Percentiles rank a stretch among this genome's conserved stretches.
phyloP scores from a whole-genome alignment of 2,113 vertebrate species.

The Lophochroa leadbeateri region DNA sequence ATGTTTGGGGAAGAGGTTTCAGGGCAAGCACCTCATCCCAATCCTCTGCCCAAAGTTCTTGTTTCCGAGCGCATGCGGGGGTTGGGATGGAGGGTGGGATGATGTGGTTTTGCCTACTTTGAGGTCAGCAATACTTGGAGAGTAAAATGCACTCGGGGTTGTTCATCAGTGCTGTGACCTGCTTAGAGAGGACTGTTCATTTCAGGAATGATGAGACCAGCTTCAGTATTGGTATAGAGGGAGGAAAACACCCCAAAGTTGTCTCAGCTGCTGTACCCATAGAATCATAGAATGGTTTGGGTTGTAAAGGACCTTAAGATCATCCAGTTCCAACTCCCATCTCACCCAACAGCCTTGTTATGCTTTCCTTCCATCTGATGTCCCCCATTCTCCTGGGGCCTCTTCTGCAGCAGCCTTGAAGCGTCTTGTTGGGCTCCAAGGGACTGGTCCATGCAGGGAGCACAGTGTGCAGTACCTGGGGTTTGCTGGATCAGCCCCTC shows the following conservation, averaged over 20 bases:
- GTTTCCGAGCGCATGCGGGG: accelerated
- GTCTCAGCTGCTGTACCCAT: background rate
- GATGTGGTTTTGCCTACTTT: background rate
- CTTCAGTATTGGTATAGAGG: background rate
- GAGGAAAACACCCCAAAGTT: background rate
- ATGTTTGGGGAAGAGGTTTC: background rate
- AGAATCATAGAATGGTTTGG: background rate
- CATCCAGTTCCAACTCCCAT: background rate
- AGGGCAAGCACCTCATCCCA: background rate
- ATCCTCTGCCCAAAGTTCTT: accelerated
- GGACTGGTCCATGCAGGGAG: background rate
- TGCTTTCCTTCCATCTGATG: accelerated
- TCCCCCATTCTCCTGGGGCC: background rate
- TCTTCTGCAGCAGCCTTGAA: background rate
- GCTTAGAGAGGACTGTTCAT: background rate
- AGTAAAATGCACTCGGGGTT: too few species aligned
- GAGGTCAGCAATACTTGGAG: accelerated
- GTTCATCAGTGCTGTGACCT: background rate
- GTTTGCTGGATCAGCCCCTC: background rate
- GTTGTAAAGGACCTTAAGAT: background rate
- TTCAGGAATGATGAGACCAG: background rate
- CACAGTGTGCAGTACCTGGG: accelerated
- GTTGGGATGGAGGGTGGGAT: background rate
- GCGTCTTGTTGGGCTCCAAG: background rate
- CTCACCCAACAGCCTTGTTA: background rate